Conservation (phyloP, 1,140 invertebrate species). For the Tribolium madens region DNA sequence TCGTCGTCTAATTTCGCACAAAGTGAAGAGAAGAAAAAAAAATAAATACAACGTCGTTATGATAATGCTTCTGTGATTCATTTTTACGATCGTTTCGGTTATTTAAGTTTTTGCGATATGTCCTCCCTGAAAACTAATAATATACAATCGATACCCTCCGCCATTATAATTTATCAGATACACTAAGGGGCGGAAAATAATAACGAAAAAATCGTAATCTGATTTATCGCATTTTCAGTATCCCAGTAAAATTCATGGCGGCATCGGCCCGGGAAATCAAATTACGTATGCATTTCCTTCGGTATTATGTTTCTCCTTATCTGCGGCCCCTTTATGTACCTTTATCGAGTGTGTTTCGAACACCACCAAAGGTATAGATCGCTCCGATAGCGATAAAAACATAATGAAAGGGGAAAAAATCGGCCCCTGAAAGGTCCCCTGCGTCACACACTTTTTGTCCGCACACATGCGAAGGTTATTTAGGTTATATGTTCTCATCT, state of each 20-base stretch:
- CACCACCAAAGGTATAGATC: not conserved
- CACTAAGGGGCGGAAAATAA: conserved; percentile 50
- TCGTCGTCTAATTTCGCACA: not conserved
- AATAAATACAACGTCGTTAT: not conserved
- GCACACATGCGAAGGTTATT: conserved; percentile 44
- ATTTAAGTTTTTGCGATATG: conserved; percentile 57
- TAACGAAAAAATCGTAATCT: conserved; percentile 55
- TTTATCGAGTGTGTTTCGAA: conserved; percentile 48
- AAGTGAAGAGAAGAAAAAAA: conserved; percentile 6
- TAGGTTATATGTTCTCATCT: conserved; percentile 50
- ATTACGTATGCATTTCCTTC: conserved; percentile 60
- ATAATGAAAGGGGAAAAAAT: too few relatives aligned
- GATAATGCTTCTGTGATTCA: conserved; percentile 42
- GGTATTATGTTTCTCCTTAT: conserved; percentile 57
- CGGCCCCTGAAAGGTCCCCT: not conserved
- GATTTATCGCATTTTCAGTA: conserved; percentile 55
- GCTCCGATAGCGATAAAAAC: not conserved
- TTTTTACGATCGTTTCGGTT: conserved; percentile 50
- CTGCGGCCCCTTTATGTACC: conserved; percentile 56
- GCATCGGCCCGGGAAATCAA: conserved; percentile 56
- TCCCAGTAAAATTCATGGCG: conserved; percentile 19
- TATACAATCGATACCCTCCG: conserved; percentile 58
- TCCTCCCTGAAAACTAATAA: conserved; percentile 53
- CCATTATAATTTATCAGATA: conserved; percentile 57
- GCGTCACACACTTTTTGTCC: conserved; percentile 14